Evolutionary conservation across 2,113 vertebrate genomes (phyloP).

Genomic region (Nerophis ophidion): DNA sequence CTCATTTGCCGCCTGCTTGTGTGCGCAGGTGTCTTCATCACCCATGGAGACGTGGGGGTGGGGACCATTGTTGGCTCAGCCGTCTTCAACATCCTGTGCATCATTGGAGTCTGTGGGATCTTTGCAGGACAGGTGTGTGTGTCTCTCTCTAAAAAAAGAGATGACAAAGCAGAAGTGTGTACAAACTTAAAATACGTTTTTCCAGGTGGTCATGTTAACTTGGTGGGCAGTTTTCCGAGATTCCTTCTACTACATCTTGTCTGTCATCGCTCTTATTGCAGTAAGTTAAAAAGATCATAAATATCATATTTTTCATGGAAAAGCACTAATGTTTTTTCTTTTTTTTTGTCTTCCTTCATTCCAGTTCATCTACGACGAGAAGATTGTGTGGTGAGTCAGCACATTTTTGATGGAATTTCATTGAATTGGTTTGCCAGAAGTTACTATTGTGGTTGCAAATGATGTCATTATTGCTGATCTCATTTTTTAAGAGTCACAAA

Average conservation of each 20-base stretch:
- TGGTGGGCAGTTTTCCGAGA: slow-evolving; percentile 94
- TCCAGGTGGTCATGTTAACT: slow-evolving; percentile 86
- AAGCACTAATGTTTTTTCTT: background rate
- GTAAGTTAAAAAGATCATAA: slow-evolving; percentile 71
- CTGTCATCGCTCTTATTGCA: slow-evolving; percentile 84
- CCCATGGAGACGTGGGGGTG: slow-evolving; percentile 94
- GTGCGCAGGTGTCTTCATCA: slow-evolving; percentile 91
- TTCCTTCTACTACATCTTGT: slow-evolving; percentile 87
- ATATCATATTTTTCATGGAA: background rate
- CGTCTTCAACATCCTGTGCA: slow-evolving; percentile 97
- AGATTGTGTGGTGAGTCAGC: slow-evolving; percentile 89
- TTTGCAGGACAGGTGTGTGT: slow-evolving; percentile 92
- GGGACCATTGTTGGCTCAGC: slow-evolving; percentile 97
- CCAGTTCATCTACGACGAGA: slow-evolving; percentile 94
- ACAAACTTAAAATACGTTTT: no score
- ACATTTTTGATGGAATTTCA: background rate
- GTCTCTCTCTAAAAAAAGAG: background rate
- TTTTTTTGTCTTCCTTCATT: background rate
- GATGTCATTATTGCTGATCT: background rate
- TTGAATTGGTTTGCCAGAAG: background rate
- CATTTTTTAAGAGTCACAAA: background rate
- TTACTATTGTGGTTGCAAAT: background rate
- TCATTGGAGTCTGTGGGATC: slow-evolving; percentile 93
- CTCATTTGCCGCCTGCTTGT: slow-evolving; percentile 33
- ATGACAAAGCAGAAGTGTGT: no score